These are phyloP conservation scores for Pelmatolapia mariae DNA, from an alignment of 2,113 vertebrate species.

Conservation along the genomic window DNA sequence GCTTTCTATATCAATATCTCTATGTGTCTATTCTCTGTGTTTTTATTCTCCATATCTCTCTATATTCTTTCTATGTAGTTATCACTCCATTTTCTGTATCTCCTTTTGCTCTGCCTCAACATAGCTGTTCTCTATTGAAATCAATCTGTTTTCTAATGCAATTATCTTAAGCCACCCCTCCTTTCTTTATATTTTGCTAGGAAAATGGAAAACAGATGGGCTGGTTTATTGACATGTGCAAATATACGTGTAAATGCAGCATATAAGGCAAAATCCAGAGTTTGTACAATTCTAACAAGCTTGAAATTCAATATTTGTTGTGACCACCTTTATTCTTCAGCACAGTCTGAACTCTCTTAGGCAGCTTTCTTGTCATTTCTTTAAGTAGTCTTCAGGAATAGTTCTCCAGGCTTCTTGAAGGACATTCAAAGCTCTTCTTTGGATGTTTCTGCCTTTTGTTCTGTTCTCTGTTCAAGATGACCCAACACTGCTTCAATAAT, in stretches of 20 bases:
- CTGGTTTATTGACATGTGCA: neutral
- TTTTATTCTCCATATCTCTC: neutral
- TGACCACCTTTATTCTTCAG: neutral
- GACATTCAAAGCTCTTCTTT: neutral
- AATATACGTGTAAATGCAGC: neutral
- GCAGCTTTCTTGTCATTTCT: neutral
- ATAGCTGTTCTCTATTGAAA: neutral
- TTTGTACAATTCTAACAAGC: neutral
- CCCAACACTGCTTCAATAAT: neutral
- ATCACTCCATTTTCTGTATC: neutral
- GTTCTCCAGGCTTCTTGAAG: neutral
- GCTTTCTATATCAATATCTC: neutral
- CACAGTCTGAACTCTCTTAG: neutral
- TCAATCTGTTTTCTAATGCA: neutral
- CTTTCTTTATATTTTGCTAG: neutral
- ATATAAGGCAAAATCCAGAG: neutral
- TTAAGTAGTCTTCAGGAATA: neutral
- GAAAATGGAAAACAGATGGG: neutral
- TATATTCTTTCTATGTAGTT: neutral
- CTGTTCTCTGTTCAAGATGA: neutral
- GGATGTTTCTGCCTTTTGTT: neutral
- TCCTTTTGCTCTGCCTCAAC: neutral
- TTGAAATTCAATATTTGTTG: neutral
- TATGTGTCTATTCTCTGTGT: neutral
- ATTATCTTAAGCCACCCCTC: neutral